phyloP scores from a whole-genome alignment of 2,113 vertebrate species.

The Macaca nemestrina region DNA sequence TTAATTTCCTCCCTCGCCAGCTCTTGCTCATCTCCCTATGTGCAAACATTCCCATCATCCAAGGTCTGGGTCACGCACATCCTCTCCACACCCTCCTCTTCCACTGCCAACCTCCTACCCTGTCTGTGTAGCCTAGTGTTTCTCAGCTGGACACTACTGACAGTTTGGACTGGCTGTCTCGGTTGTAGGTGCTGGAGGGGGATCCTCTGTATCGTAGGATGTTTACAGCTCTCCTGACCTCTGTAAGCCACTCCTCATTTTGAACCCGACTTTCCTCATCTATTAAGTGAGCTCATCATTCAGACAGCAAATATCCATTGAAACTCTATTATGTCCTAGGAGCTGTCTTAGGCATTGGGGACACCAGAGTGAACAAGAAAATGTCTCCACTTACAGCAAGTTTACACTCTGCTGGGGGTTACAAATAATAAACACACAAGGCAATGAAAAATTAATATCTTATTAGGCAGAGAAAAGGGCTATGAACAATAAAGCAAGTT shows the following conservation, averaged over 20 bases:
- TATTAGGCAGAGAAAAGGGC: background rate
- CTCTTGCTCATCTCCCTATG: rapidly evolving
- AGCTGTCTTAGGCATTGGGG: background rate
- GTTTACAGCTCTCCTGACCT: background rate
- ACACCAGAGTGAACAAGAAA: background rate
- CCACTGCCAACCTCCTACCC: background rate
- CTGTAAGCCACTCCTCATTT: background rate
- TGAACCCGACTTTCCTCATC: background rate
- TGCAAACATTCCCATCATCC: background rate
- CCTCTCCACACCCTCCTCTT: background rate
- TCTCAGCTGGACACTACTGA: rapidly evolving
- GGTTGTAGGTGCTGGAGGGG: background rate
- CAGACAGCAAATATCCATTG: background rate
- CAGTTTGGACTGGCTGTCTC: background rate
- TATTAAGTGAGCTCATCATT: background rate
- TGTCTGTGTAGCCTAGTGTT: background rate
- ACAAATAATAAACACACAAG: background rate
- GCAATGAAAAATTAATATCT: background rate
- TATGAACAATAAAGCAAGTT: background rate
- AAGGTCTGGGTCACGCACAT: background rate
- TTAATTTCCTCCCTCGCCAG: background rate
- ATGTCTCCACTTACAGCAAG: background rate
- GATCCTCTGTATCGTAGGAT: too few relatives aligned
- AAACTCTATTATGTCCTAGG: background rate
- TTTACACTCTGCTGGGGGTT: background rate